Evolutionary conservation across 2,113 vertebrate species (phyloP), one percentile per base, ranked within the genome.

Genomic region (Eurypyga helias): DNA sequence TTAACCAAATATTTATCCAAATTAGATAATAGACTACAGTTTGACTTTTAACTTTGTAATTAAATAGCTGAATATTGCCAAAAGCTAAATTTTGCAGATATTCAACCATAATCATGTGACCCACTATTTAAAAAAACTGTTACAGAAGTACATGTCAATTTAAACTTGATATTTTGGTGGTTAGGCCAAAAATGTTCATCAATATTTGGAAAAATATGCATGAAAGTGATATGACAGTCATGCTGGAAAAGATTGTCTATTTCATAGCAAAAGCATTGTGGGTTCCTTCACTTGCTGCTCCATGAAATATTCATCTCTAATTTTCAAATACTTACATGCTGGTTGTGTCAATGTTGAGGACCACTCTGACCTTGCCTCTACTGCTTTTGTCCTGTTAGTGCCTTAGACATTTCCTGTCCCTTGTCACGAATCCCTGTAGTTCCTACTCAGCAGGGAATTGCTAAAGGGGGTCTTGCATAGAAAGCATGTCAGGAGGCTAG

Each of bases 111-210:
- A 26, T 7, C 7, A 21, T 48, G 12, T 11, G 12, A 86, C 17
- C 4, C 29, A 17, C 26, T 67, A 26, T 57, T 78, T 8, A 0
- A 16, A 17, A 24, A 86, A n/a, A 45, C 2, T 9, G 0, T 23
- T 48, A 10, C 2, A 45, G 31, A 67, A 64, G 3, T 18, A 28
- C 13, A 33, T 14, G 13, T 11, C 34, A 57, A 8, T 51, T 82
- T 61, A 65, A 75, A 43, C 10, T 48, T 36, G 13, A 2, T 45
- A 25, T 13, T 75, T 57, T 25, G 4, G 23, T 51, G 10, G 2
- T 4, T 88, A 36, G 14, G n/a, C 9, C 46, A 20, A 31, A 83
- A 90, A 57, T 14, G 0, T 16, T 46, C 8, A 83, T 36, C 0
- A 25, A 20, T 12, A 17, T 58, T 87, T 14, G 5, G 8, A 48